Base-by-base conservation (phyloP, 2,113 vertebrate species). In the Eulemur macaco region DNA sequence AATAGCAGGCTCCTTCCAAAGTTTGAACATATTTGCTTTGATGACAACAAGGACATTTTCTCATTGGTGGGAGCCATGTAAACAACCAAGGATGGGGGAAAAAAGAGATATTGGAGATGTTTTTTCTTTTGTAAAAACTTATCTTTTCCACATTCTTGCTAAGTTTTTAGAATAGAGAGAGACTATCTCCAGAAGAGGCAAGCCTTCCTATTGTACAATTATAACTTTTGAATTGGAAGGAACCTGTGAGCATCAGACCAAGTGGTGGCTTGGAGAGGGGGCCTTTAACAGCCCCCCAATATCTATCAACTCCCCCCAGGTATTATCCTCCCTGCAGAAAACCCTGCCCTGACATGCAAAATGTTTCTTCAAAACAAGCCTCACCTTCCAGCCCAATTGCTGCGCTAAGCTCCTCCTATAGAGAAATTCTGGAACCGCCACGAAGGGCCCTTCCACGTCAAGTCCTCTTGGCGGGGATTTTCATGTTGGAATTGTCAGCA, bases 1-100 rank as follows among this genome's bases (percentile, higher is more conserved):
- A 97, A 95, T 15, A 94, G 94, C 52, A 47, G 37, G 4, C 39
- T 96, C n/a, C 91, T 12, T 31, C 98, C 91, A 68, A 90, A 92
- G 95, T 81, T 77, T 91, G 96, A 91, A 60, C 69, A 81, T 29
- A 18, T 90, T 97, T 81, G 84, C 74, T 91, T n/a, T 50, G 54
- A 25, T 86, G 34, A 39, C 1, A 11, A 95, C 25, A 63, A 97
- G 91, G 34, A 91, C 73, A 80, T 89, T 94, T 86, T 88, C 45
- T 97, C 63, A 5, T 31, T 86, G 73, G 80, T 94, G 73, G 80
- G 42, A 77, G 37, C 66, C 81, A 45, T 1, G 0, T 56, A 89
- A 95, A 80, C 50, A 93, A 39, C 13, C 31, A 34, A 66, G 18
- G 68, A n/a, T 39, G 25, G 17, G 5, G 5, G 27, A 23, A 18